These are phyloP conservation scores for Anoncus sp. DNA, from an alignment of 2,888 invertebrate species.

Conservation along the genomic window DNA sequence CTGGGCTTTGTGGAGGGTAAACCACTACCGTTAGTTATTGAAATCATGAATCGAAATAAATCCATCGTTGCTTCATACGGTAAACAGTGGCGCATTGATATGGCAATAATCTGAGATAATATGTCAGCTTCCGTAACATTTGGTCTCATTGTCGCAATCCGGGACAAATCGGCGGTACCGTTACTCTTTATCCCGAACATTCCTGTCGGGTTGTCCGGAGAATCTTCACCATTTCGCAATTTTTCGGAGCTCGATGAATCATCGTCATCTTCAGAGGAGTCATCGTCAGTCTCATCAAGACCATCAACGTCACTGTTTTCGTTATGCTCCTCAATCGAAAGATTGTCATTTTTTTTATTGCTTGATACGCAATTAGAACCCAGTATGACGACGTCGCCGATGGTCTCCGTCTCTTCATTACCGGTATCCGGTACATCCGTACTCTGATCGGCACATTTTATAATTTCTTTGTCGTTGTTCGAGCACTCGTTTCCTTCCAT, in stretches of 20 bases:
- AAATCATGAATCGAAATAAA: constrained; percentile 12
- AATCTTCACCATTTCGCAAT: constrained; percentile 4
- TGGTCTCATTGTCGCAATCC: constrained; percentile 23
- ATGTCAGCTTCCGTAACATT: constrained; percentile 22
- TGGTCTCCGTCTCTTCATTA: constrained; percentile 9
- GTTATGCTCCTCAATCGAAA: constrained; percentile 18
- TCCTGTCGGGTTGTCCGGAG: constrained; percentile 17
- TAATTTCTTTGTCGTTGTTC: constrained; percentile 12
- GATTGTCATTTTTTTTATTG: constrained; percentile 6
- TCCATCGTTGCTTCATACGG: constrained; percentile 19
- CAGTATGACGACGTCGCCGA: constrained; percentile 10
- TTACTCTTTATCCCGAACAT: constrained; percentile 9
- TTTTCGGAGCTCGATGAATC: constrained; percentile 12
- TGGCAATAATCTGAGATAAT: constrained; percentile 17
- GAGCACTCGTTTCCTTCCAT: constrained; percentile 10
- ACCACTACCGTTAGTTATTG: constrained; percentile 25
- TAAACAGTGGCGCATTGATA: constrained; percentile 30
- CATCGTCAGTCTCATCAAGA: constrained; percentile 20
- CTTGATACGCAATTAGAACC: constrained; percentile 10
- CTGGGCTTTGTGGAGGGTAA: constrained; percentile 18
- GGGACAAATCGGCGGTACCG: constrained; percentile 12
- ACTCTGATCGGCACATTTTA: constrained; percentile 9
- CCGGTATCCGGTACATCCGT: background rate
- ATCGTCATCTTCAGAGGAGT: constrained; percentile 8
- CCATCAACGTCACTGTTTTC: constrained; percentile 14